Percentiles rank a stretch among this genome's conserved stretches.
phyloP scores from a whole-genome alignment of 2,113 vertebrate species.

The Myotis davidii region DNA sequence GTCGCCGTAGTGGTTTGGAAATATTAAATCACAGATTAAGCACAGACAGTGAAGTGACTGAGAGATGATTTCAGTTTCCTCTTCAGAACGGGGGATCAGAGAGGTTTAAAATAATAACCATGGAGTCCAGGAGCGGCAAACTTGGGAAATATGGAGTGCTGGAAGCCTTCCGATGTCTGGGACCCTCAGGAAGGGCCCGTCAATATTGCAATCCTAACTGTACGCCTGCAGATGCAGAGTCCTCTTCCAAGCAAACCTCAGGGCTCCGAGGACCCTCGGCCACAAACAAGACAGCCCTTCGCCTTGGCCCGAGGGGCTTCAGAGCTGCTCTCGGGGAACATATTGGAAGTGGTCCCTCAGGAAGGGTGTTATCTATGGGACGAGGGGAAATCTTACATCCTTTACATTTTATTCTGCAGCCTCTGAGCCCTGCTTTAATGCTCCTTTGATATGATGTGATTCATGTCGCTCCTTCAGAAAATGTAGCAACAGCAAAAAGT shows the following conservation, averaged over 20 bases:
- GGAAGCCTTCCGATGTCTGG: not conserved
- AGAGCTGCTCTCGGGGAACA: slow-evolving; percentile 53
- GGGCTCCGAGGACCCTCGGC: slow-evolving; percentile 2
- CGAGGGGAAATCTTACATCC: slow-evolving; percentile 46
- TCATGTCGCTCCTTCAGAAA: not conserved
- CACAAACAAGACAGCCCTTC: slow-evolving; percentile 29
- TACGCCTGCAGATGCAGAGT: slow-evolving; percentile 37
- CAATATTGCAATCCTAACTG: not conserved
- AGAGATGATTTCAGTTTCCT: slow-evolving; percentile 31
- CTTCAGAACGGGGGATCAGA: slow-evolving; percentile 4
- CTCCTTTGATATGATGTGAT: not conserved
- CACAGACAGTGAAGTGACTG: not conserved
- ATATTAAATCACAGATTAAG: not conserved
- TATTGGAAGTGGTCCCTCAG: slow-evolving; percentile 31
- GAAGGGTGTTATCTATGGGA: slow-evolving; percentile 60
- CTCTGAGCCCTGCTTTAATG: slow-evolving; percentile 22
- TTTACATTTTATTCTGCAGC: not conserved
- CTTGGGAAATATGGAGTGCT: not conserved
- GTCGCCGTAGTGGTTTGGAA: not conserved
- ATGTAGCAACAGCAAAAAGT: not conserved
- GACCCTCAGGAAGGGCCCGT: not conserved
- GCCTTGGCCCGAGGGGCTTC: slow-evolving; percentile 37
- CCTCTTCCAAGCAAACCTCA: slow-evolving; percentile 54
- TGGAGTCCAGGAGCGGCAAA: slow-evolving; percentile 18
- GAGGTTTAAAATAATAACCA: not conserved